Conservation (phyloP, 2,797 vertebrate species). For the Labroides dimidiatus region DNA sequence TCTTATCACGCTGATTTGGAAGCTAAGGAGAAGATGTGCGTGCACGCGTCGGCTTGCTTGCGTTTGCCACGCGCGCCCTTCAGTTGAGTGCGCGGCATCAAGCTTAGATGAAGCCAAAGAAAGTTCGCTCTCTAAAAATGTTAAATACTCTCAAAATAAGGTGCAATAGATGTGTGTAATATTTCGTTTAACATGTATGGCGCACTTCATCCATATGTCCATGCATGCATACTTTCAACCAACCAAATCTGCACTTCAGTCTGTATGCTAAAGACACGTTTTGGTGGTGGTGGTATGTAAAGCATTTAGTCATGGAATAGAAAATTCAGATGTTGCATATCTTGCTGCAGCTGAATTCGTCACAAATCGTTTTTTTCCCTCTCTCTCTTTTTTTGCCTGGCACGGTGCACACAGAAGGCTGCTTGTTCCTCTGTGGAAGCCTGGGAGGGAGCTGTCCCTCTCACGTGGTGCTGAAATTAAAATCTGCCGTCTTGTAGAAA, state of each 20-base stretch:
- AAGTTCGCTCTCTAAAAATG: background rate
- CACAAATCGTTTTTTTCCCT: conserved; percentile 5
- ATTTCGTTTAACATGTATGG: background rate
- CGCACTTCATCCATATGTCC: background rate
- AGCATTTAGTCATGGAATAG: background rate
- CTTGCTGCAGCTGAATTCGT: conserved; percentile 2
- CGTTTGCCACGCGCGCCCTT: conserved; percentile 50
- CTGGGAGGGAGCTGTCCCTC: conserved; percentile 76
- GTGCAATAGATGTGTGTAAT: background rate
- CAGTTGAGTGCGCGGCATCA: conserved; percentile 36
- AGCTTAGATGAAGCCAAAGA: conserved; percentile 1
- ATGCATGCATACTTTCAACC: conserved; percentile 34
- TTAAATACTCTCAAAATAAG: background rate
- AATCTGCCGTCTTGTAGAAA: conserved; percentile 33
- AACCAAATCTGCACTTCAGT: conserved; percentile 18
- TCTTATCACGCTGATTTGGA: conserved; percentile 50
- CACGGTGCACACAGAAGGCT: conserved; percentile 48
- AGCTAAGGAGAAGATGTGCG: conserved; percentile 47
- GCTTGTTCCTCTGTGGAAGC: conserved; percentile 52
- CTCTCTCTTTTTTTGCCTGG: background rate
- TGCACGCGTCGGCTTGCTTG: conserved; percentile 35
- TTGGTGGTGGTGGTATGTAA: background rate
- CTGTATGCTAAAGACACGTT: conserved; percentile 21
- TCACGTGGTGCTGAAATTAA: conserved; percentile 77
- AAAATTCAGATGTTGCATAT: conserved; percentile 20